Percentiles rank a stretch among this genome's conserved stretches.
These are phyloP conservation scores for Pollenia labialis DNA, from an alignment of 2,888 invertebrate genomes.

Conservation along the genomic window DNA sequence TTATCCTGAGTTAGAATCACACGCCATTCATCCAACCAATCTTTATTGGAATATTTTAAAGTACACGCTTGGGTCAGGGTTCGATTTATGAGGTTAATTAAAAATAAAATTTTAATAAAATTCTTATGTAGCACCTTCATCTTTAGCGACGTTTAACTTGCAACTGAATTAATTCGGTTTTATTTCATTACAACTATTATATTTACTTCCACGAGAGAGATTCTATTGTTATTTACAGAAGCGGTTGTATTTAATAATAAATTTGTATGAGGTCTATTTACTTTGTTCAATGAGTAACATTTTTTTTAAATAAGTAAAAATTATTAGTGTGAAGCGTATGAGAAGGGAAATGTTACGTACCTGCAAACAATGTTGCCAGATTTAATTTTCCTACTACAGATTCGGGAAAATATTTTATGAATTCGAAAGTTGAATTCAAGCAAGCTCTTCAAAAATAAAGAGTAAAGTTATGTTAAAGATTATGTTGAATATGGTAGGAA, in stretches of 20 bases:
- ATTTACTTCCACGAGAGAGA: not conserved
- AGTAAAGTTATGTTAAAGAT: too few relatives aligned
- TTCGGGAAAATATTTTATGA: not conserved
- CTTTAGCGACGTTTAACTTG: not conserved
- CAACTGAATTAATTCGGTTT: conserved; percentile 29
- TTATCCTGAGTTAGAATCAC: not conserved
- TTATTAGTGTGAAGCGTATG: too few relatives aligned
- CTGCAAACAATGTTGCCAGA: too few relatives aligned
- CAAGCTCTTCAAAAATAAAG: too few relatives aligned
- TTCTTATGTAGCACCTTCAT: not conserved
- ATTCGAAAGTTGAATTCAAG: not conserved
- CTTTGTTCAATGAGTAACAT: conserved; percentile 8
- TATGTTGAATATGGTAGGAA: too few relatives aligned
- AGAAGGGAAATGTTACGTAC: too few relatives aligned
- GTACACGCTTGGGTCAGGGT: not conserved
- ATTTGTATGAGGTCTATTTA: conserved; percentile 5
- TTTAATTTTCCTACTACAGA: too few relatives aligned
- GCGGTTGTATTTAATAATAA: not conserved
- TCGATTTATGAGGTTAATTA: not conserved
- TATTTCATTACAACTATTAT: not conserved
- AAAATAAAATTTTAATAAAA: conserved; percentile 14
- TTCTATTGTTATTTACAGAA: not conserved
- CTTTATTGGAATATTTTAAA: not conserved
- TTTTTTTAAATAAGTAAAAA: not conserved
- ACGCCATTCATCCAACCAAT: conserved; percentile 44